Evolutionary conservation across 2,113 vertebrate genomes (phyloP).

Genomic region (Vidua macroura): DNA sequence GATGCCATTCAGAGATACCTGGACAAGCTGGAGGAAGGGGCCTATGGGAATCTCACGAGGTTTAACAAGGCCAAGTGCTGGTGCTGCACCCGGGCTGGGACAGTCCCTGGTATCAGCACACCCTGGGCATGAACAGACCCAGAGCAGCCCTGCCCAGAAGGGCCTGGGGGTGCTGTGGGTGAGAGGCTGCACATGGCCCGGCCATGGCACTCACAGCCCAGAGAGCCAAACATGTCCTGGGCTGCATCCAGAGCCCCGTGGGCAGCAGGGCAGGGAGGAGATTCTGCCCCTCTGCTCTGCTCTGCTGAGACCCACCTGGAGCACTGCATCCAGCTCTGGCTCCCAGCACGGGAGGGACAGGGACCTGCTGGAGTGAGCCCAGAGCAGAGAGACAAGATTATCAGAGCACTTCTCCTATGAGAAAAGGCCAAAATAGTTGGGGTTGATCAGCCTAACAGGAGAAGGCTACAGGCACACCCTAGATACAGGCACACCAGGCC

Average conservation of each 20-base stretch:
- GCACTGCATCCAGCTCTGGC: neutral
- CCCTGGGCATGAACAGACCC: accelerated
- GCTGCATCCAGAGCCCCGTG: too few species aligned
- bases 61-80: neutral
- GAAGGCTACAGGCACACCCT: neutral
- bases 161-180: neutral
- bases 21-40: neutral
- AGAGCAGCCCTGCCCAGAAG: neutral
- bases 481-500: neutral
- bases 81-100: accelerated
- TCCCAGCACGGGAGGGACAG: neutral
- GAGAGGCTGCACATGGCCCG: neutral
- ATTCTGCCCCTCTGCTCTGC: neutral
- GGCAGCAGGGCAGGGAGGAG: too few species aligned
- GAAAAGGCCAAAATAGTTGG: neutral
- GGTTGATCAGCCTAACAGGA: neutral
- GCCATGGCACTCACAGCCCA: neutral
- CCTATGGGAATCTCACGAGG: neutral
- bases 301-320: neutral
- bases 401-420: neutral
- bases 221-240: too few species aligned
- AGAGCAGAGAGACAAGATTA: neutral
- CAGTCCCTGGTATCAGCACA: accelerated
- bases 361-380: accelerated
- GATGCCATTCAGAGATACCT: neutral